Percentiles rank a stretch among this genome's conserved stretches.
Conservation (phyloP, 2,113 vertebrate genomes). For the Bucco capensis region DNA sequence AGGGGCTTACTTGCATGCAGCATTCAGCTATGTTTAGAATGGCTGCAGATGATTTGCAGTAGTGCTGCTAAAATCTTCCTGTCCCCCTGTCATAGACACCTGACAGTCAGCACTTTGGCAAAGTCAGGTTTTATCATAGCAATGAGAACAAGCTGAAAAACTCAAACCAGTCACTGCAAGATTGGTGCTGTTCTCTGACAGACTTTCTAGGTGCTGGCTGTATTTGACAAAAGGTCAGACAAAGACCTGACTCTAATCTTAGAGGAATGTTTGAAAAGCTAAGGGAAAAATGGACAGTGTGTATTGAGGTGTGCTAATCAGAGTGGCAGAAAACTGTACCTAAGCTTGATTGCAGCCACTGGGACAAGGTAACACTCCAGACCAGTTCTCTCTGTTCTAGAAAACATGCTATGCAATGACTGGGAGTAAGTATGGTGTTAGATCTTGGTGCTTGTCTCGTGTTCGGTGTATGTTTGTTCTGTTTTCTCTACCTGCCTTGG, state of each 20-base stretch:
- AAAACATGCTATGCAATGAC: not conserved
- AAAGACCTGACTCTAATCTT: not conserved
- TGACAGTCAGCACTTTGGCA: not conserved
- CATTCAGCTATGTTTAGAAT: not conserved
- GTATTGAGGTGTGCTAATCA: not conserved
- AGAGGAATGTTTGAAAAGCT: not conserved
- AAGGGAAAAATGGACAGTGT: not conserved
- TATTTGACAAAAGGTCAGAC: not conserved
- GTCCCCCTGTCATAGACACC: not conserved
- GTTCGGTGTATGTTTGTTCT: not conserved
- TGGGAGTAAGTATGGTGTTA: not conserved
- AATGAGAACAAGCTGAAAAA: not conserved
- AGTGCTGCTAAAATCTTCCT: not conserved
- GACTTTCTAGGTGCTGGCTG: not conserved
- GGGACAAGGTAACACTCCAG: not conserved
- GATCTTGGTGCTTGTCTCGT: not conserved
- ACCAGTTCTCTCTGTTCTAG: not conserved
- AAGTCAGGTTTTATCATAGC: not conserved
- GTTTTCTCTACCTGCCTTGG: not conserved
- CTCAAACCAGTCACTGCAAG: not conserved
- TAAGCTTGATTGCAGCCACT: not conserved
- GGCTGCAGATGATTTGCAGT: not conserved
- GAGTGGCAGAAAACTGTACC: not conserved
- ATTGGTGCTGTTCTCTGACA: not conserved
- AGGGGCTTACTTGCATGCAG: not conserved